phyloP scores from a whole-genome alignment of 2,888 invertebrate species.

The Drosophila subquinaria region DNA sequence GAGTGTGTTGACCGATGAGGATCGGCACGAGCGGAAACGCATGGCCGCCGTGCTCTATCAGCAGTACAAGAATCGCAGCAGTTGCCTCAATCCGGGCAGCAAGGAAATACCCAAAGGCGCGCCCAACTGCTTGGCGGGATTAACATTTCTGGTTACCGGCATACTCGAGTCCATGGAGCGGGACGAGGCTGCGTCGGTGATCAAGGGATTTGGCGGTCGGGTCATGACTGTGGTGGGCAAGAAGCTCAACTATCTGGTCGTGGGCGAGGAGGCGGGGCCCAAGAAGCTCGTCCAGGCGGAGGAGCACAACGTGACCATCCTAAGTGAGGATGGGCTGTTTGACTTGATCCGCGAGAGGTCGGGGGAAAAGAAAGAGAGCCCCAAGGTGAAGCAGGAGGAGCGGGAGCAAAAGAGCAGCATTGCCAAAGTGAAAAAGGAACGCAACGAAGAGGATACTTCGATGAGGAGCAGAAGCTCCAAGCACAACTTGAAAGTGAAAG shows the following conservation, averaged over 20 bases:
- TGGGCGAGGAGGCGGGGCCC: conserved; percentile 94
- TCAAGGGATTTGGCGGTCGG: conserved; percentile 93
- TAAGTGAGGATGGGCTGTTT: conserved; percentile 93
- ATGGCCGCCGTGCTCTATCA: conserved; percentile 90
- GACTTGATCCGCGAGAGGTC: conserved; percentile 90
- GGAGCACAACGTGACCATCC: conserved; percentile 89
- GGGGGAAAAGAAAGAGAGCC: conserved; percentile 69
- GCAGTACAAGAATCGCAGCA: conserved; percentile 91
- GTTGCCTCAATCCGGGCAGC: conserved; percentile 92
- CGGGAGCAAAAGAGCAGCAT: conserved; percentile 11
- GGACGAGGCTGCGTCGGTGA: conserved; percentile 91
- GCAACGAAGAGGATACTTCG: conserved; percentile 9
- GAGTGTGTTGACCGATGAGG: conserved; percentile 87
- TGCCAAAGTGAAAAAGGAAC: conserved; percentile 13
- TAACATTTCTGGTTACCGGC: conserved; percentile 93
- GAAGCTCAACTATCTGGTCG: conserved; percentile 92
- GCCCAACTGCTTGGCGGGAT: conserved; percentile 89
- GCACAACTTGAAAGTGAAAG: conserved; percentile 31
- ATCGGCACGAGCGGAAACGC: conserved; percentile 89
- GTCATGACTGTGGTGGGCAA: conserved; percentile 91
- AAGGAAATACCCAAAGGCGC: conserved; percentile 94
- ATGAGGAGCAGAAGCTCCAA: conserved; percentile 18
- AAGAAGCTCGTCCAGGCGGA: conserved; percentile 92
- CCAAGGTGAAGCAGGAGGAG: conserved; percentile 44
- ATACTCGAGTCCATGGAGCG: conserved; percentile 95